Base-by-base conservation (phyloP, 2,113 vertebrate genomes). In the Calidris pugnax region DNA sequence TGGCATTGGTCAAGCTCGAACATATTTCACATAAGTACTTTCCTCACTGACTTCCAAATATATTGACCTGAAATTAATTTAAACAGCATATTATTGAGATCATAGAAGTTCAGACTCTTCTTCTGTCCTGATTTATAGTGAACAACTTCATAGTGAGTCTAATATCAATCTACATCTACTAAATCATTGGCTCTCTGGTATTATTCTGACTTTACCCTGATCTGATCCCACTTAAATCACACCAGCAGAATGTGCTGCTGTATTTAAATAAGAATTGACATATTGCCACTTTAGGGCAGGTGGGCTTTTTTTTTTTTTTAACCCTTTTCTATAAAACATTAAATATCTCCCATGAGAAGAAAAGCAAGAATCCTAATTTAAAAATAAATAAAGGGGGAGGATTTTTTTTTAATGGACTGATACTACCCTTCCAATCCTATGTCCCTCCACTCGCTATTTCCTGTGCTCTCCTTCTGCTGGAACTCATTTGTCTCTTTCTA, bases 281-380 rank as follows among this genome's bases (percentile, higher is more conserved):
- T 45, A 50, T 7, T 53, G 4, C 1, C 26, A 39, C 10, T 1
- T 21, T 22, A 24, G 2, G 26, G 6, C 1, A 15, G 12, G 1
- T 14, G 32, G 14, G 2, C 0, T 16, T 41, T 41, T n/a, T 27
- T 12, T 67, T 45, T 30, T 28, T 30, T 37, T 45, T 62, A 48
- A 48, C 48, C 22, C 22, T 50, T 13, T 50, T 50, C 23, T 50
- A 50, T 24, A 71, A 41, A 55, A 53, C 6, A 10, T 24, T 35
- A 53, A 62, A 2, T 75, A 51, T 21, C 4, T 57, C 19, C 16
- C 23, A 56, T 1, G 10, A 43, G 17, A 77, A 51, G 7, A 92
- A 81, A 90, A 80, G 3, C 15, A 48, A 71, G 12, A 67, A 6
- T 4, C 4, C 2, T 10, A 51, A 14, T 10, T 47, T 7, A 39